Conservation (phyloP, 2,113 vertebrate species). For the Oplegnathus fasciatus region DNA sequence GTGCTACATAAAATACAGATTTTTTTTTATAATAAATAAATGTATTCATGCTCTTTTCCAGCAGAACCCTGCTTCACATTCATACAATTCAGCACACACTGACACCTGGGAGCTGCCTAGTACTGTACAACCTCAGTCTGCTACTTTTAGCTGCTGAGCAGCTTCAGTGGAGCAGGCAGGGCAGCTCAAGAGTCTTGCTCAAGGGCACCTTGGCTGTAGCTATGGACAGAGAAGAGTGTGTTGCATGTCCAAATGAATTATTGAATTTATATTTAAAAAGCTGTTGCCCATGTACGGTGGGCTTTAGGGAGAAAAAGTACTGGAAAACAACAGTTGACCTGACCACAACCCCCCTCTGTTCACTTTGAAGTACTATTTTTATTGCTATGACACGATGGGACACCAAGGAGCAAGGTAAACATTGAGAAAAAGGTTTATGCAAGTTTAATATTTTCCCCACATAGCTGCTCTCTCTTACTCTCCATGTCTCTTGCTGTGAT, state of each 20-base stretch:
- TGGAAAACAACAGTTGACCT: constrained; percentile 43
- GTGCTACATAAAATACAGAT: not conserved
- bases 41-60: not conserved
- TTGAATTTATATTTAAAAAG: constrained; percentile 26
- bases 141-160: constrained; percentile 16
- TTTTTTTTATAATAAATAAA: not conserved
- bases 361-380: constrained; percentile 47
- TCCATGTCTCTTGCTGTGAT: constrained; percentile 35
- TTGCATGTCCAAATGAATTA: not conserved
- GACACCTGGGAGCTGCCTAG: not conserved
- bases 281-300: not conserved
- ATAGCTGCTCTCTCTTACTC: not conserved
- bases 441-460: constrained; percentile 54
- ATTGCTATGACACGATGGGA: constrained; percentile 56
- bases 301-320: constrained; percentile 5
- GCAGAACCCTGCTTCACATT: constrained; percentile 13
- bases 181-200: constrained; percentile 20
- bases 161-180: constrained; percentile 11
- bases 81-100: constrained; percentile 5
- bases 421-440: constrained; percentile 44
- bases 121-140: constrained; percentile 2
- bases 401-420: constrained; percentile 50
- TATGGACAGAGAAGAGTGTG: not conserved
- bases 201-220: constrained; percentile 15
- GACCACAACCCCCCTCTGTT: constrained; percentile 7